Base-by-base conservation (phyloP, 2,113 vertebrate species). In the Centropus unirufus region DNA sequence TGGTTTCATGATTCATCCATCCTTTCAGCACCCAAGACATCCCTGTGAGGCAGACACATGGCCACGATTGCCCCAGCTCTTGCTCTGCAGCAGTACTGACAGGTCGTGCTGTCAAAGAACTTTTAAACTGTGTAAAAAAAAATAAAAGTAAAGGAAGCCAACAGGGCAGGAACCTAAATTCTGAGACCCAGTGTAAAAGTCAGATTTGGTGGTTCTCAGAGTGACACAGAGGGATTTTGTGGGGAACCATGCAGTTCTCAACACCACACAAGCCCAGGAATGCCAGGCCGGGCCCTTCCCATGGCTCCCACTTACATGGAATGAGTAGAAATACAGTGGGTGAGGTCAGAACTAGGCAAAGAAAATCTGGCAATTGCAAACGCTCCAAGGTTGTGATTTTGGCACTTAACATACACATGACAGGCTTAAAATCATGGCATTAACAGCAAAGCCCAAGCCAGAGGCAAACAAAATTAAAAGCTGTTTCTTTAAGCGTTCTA, bases 1-100 rank as follows among this genome's bases (percentile, higher is more conserved):
- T 2, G 12, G n/a, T 54, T 22, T 62, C 42, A 0, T 0, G 8
- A 32, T 21, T 19, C 32, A 34, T 11, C 9, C 63, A 52, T 32
- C 8, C 4, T 15, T 32, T 73, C 13, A 20, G 70, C 11, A 66
- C 11, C 30, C 30, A 12, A 61, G 27, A 49, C 17, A 75, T 7
- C 54, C 1, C 26, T 2, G 0, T 4, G 49, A 73, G 18, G 40
- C 14, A 42, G 44, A 26, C 1, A 1, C 36, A 14, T 0, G 2
- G 30, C 39, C 44, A 8, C 0, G 7, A n/a, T 52, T 26, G 11
- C 40, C 0, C 1, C 52, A 52, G 19, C 55, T 83, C 58, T 20
- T 2, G 6, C 42, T 39, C 12, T 18, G 3, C 17, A 17, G 74
- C 0, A 3, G 36, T 4, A 8, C 34, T 24, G 27, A 42, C 52